These are phyloP conservation scores for Polymixis flavicincta DNA, from an alignment of 2,888 invertebrate species.

Conservation along the genomic window DNA sequence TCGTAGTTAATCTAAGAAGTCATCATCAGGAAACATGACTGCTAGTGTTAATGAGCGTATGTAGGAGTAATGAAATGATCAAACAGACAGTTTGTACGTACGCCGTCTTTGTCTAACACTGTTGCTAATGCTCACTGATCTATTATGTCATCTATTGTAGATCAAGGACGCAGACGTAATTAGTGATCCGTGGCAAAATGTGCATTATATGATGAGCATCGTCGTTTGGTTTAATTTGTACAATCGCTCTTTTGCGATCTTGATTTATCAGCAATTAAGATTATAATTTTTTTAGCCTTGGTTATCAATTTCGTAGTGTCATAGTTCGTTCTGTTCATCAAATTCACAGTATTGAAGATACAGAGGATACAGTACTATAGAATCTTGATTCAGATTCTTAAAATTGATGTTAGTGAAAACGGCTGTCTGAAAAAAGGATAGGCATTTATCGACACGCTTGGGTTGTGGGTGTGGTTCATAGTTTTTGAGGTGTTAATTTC, in stretches of 20 bases:
- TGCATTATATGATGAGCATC: slow-evolving; percentile 46
- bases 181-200: slow-evolving; percentile 68
- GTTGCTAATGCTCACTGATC: slow-evolving; percentile 64
- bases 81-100: slow-evolving; percentile 44
- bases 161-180: slow-evolving; percentile 73
- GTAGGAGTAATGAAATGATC: slow-evolving; percentile 54
- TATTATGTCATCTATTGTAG: slow-evolving; percentile 70
- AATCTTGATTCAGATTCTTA: not conserved
- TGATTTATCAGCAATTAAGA: slow-evolving; percentile 52
- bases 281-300: slow-evolving; percentile 35
- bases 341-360: slow-evolving; percentile 8
- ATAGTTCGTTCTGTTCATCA: slow-evolving; percentile 16
- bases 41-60: slow-evolving; percentile 54
- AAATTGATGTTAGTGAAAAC: not conserved
- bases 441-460: not conserved
- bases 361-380: not conserved
- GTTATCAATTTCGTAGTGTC: slow-evolving; percentile 32
- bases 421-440: not conserved
- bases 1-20: slow-evolving; percentile 11
- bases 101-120: slow-evolving; percentile 52
- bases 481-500: not conserved
- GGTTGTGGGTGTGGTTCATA: too few relatives aligned
- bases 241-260: slow-evolving; percentile 24
- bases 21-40: slow-evolving; percentile 30
- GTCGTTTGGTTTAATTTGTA: slow-evolving; percentile 46